Base-by-base conservation (phyloP, 2,113 vertebrate genomes). In the Menura novaehollandiae region DNA sequence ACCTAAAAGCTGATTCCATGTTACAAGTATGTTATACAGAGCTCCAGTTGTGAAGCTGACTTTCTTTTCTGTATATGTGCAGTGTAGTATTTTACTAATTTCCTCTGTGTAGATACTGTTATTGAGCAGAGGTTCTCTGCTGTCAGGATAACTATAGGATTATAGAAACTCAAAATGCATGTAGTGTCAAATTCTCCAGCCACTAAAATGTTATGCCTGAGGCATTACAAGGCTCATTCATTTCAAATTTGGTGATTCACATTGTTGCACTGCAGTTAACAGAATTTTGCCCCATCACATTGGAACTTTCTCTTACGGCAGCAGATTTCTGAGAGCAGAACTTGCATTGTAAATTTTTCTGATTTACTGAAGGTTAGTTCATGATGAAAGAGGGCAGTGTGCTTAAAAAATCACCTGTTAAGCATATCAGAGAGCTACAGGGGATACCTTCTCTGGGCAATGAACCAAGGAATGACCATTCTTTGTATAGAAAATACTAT, bases 161-260 rank as follows among this genome's bases (percentile, higher is more conserved):
- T 95, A 95, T 41, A 93, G 51, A 89, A 94, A 85, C 83, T 87
- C 87, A 77, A 83, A 93, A 94, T 91, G 69, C 72, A 63, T 83
- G 62, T 49, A 90, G 83, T 82, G 79, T 93, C 95, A 91, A 82
- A 87, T 83, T 90, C 85, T 93, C 92, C 93, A 90, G 85, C 94
- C 92, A 87, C 79, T 95, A 76, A 95, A 95, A 95, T 69, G 62
- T 93, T 90, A 95, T 75, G 93, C 96, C 92, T 67, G 73, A 93
- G 93, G 96, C 96, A 93, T 94, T 97, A 95, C 94, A 94, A 95
- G 94, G 81, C 46, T 95, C 93, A 96, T 97, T 97, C 95, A 90
- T 96, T 94, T 97, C 89, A 96, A 90, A 97, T 94, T 72, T 95
- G 93, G 85, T 0, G 13, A 95, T 91, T 96, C 95, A 93, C 55